Evolutionary conservation across 2,888 invertebrate genomes (phyloP).

Genomic region (Ormyrus labotus): DNA sequence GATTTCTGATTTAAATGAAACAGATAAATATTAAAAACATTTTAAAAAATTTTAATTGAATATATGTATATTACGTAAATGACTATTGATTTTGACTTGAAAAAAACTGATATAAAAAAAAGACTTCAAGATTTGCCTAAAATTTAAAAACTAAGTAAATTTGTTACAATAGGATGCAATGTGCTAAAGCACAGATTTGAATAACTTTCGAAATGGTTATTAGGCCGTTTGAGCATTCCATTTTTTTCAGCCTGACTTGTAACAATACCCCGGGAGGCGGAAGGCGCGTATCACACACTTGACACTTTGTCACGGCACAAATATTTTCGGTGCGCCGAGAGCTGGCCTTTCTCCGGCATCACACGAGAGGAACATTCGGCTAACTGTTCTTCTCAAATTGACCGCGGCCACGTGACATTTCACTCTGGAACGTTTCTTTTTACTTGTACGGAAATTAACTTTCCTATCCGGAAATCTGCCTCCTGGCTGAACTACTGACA

Average conservation of each 20-base stretch:
- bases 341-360: slow-evolving; percentile 1
- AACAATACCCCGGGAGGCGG: slow-evolving; percentile 27
- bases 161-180: no score
- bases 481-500: no score
- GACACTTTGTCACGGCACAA: slow-evolving; percentile 52
- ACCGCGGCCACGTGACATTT: slow-evolving; percentile 7
- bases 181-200: background rate
- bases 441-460: no score
- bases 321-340: slow-evolving; percentile 41
- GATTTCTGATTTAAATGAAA: no score
- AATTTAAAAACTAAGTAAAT: no score
- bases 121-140: background rate
- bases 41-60: no score
- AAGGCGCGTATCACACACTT: slow-evolving; percentile 29
- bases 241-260: slow-evolving; percentile 35
- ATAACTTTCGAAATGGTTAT: slow-evolving; percentile 48
- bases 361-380: slow-evolving; percentile 19
- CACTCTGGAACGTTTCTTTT: background rate
- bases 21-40: no score
- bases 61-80: no score
- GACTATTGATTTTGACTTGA: no score
- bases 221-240: slow-evolving; percentile 28
- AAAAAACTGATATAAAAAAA: background rate
- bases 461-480: no score
- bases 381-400: slow-evolving; percentile 48